phyloP scores from a whole-genome alignment of 2,888 invertebrate genomes.

The Imbricaverruca yamaguchii region DNA sequence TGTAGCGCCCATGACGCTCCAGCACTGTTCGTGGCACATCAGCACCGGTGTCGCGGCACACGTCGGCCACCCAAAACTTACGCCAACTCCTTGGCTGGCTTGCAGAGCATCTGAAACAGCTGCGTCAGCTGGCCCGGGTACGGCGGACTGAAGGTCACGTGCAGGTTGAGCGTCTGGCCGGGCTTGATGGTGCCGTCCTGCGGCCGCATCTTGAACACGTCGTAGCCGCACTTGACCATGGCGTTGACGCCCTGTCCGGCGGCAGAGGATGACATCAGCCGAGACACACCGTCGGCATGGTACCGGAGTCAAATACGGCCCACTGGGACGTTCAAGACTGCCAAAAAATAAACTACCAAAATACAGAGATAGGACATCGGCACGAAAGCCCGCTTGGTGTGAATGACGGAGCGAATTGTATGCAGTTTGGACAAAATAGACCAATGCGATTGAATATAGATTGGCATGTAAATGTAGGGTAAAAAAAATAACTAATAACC shows the following conservation, averaged over 20 bases:
- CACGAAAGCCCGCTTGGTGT: background rate
- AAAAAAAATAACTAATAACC: no score
- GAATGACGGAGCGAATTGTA: no score
- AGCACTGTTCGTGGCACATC: background rate
- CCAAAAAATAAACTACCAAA: no score
- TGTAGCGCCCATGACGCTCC: background rate
- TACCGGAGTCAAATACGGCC: no score
- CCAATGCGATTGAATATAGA: no score
- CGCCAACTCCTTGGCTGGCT: constrained; percentile 7
- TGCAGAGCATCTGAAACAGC: constrained; percentile 16
- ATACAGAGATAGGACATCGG: background rate
- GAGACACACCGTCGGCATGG: no score
- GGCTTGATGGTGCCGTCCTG: background rate
- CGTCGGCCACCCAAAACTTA: background rate
- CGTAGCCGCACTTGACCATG: constrained; percentile 8
- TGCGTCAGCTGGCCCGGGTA: constrained; percentile 14
- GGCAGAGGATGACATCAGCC: no score
- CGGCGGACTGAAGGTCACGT: constrained; percentile 9
- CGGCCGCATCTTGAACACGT: constrained; percentile 17
- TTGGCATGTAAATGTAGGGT: no score
- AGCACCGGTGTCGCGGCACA: background rate
- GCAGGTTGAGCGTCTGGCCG: background rate
- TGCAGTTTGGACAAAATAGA: no score
- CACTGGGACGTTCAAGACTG: no score
- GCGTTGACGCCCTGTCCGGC: background rate